Evolutionary conservation across 2,797 vertebrate genomes (phyloP).

Genomic region (Taeniopygia guttata): DNA sequence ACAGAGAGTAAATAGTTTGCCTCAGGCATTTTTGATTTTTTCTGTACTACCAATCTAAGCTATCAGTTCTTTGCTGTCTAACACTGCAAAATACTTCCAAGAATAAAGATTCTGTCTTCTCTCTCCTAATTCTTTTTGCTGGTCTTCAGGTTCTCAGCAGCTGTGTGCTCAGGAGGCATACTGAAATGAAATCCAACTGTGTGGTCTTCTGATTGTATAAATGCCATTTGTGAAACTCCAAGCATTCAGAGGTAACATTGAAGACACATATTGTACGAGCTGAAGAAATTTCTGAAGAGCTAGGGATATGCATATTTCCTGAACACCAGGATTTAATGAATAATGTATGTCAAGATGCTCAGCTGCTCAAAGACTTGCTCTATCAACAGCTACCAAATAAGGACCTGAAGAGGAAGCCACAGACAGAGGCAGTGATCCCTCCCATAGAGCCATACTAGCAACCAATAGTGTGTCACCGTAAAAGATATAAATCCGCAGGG

Average conservation of each 20-base stretch:
- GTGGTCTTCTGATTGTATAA: slow-evolving; percentile 60
- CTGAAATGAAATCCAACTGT: slow-evolving; percentile 64
- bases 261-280: slow-evolving; percentile 59
- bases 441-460: slow-evolving; percentile 69
- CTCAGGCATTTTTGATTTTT: slow-evolving; percentile 92
- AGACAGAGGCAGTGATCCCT: slow-evolving; percentile 74
- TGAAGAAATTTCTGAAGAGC: slow-evolving; percentile 71
- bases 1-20: slow-evolving; percentile 95
- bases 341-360: slow-evolving; percentile 85
- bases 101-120: neutral
- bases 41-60: slow-evolving; percentile 29
- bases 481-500: slow-evolving; percentile 41
- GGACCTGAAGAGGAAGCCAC: slow-evolving; percentile 80
- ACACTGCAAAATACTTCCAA: slow-evolving; percentile 50
- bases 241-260: slow-evolving; percentile 57
- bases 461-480: slow-evolving; percentile 77
- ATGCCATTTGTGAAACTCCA: slow-evolving; percentile 76
- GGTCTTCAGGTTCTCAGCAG: slow-evolving; percentile 51
- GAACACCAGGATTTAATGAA: slow-evolving; percentile 81
- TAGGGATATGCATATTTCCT: slow-evolving; percentile 78
- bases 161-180: slow-evolving; percentile 66
- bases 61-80: slow-evolving; percentile 56
- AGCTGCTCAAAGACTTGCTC: slow-evolving; percentile 75
- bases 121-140: slow-evolving; percentile 28
- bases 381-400: slow-evolving; percentile 88